Conservation (phyloP, 2,888 invertebrate genomes). For the Orthonychiurus folsomi region DNA sequence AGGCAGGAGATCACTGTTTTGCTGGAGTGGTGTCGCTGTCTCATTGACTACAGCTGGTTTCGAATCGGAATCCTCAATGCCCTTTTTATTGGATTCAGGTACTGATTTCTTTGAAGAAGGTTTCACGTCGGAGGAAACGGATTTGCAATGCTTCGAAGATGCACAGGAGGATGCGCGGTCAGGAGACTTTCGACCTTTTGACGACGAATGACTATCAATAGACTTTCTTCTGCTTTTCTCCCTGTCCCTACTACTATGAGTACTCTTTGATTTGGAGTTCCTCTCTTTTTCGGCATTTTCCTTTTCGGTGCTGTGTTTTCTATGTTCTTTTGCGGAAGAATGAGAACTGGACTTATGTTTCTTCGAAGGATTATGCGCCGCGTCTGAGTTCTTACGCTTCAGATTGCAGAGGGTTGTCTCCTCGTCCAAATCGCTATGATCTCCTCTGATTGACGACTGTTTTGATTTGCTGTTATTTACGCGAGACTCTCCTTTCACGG, state of each 20-base stretch:
- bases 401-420: background rate
- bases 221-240: too few relatives aligned
- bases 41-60: too few relatives aligned
- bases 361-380: background rate
- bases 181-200: background rate
- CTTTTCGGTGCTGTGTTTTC: background rate
- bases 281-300: background rate
- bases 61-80: too few relatives aligned
- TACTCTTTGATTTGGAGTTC: background rate
- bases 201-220: background rate
- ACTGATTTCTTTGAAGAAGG: too few relatives aligned
- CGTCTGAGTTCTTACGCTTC: background rate
- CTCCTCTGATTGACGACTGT: background rate
- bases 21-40: too few relatives aligned
- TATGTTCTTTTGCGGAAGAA: background rate
- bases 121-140: too few relatives aligned
- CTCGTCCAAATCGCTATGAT: background rate
- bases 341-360: background rate
- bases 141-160: too few relatives aligned
- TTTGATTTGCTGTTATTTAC: background rate
- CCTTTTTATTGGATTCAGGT: too few relatives aligned
- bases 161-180: too few relatives aligned
- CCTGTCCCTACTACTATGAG: background rate
- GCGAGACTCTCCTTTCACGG: background rate
- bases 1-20: too few relatives aligned